Conservation (phyloP, 2,888 invertebrate genomes). For the Pandemis heparana region DNA sequence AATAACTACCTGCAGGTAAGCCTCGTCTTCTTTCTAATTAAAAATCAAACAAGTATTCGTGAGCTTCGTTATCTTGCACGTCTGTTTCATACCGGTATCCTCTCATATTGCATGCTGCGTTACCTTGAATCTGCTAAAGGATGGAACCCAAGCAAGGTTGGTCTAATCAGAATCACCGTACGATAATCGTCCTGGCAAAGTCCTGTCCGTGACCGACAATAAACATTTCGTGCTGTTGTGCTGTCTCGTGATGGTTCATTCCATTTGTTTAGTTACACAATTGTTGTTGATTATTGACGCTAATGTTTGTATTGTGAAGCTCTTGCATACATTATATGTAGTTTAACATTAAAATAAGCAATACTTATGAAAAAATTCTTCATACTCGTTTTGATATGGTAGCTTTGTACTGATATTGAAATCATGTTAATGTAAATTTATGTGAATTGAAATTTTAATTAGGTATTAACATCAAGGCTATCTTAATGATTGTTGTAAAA, state of each 20-base stretch:
- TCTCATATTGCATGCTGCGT: conserved; percentile 84
- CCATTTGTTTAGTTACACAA: conserved; percentile 36
- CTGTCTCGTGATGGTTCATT: conserved; percentile 36
- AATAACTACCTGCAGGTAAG: conserved; percentile 33
- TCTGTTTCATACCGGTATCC: conserved; percentile 59
- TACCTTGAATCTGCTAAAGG: conserved; percentile 65
- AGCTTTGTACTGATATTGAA: not conserved
- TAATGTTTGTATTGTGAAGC: conserved; percentile 26
- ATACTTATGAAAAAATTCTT: not conserved
- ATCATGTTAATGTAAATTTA: not conserved
- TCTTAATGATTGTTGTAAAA: not conserved
- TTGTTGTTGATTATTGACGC: conserved; percentile 32
- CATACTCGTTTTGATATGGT: not conserved
- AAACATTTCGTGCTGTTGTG: conserved; percentile 33
- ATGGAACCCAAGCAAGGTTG: conserved; percentile 84
- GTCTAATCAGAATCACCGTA: conserved; percentile 60
- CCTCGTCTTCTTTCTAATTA: conserved; percentile 26
- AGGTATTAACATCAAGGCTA: not conserved
- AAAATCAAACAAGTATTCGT: conserved; percentile 44
- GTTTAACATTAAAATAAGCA: conserved; percentile 11
- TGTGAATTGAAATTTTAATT: not conserved
- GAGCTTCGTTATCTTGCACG: conserved; percentile 63
- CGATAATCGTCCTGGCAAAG: conserved; percentile 42
- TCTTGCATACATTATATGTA: not conserved
- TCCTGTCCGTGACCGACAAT: conserved; percentile 35